Percentiles rank a stretch among this genome's conserved stretches.
These are phyloP conservation scores for Alosa alosa DNA, from an alignment of 2,113 vertebrate genomes.

Conservation along the genomic window DNA sequence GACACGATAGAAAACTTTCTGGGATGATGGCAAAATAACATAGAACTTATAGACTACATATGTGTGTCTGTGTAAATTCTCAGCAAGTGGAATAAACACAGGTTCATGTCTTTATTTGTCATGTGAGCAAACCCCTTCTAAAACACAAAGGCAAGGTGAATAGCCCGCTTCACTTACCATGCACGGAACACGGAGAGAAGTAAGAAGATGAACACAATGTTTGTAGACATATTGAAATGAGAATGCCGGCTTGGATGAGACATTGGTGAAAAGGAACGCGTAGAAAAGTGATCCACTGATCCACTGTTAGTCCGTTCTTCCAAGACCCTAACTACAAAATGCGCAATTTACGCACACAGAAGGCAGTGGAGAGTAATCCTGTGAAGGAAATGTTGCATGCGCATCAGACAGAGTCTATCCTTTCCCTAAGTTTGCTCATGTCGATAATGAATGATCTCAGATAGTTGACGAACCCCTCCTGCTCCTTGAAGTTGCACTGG, in stretches of 20 bases:
- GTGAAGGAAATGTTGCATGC: slow-evolving; percentile 44
- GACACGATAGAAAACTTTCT: neutral
- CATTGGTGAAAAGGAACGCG: slow-evolving; percentile 24
- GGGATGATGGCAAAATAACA: neutral
- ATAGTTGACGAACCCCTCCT: slow-evolving; percentile 52
- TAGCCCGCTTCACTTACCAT: slow-evolving; percentile 75
- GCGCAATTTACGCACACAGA: slow-evolving; percentile 36
- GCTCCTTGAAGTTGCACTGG: slow-evolving; percentile 49
- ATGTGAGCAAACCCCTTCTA: neutral
- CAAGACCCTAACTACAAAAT: slow-evolving; percentile 28
- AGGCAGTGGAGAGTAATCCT: slow-evolving; percentile 62
- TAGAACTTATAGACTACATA: neutral
- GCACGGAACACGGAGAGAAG: slow-evolving; percentile 80
- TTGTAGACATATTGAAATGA: slow-evolving; percentile 78
- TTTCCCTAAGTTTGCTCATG: slow-evolving; percentile 39
- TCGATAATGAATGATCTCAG: slow-evolving; percentile 35
- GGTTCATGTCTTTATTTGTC: neutral
- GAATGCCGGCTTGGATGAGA: slow-evolving; percentile 54
- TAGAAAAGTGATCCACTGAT: slow-evolving; percentile 33
- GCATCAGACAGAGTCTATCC: slow-evolving; percentile 49
- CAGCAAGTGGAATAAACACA: neutral
- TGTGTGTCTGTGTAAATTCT: neutral
- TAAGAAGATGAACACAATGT: slow-evolving; percentile 71
- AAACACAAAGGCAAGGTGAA: neutral
- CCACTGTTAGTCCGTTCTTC: slow-evolving; percentile 30